Base-by-base conservation (phyloP, 2,113 vertebrate species). In the Formicarius rufipectus region DNA sequence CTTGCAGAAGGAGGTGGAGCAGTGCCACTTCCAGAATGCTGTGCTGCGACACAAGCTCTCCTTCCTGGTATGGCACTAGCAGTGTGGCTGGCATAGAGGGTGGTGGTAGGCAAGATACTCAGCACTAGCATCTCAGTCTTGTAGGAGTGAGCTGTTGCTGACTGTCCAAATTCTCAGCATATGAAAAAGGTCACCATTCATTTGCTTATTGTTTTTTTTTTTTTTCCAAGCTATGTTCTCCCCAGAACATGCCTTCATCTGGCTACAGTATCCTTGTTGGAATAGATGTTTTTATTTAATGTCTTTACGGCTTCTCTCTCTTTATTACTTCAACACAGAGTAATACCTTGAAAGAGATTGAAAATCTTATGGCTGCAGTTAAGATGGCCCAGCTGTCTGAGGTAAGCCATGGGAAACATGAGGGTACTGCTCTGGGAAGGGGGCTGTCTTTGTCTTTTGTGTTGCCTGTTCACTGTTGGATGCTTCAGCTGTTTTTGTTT, bases 1-100 rank as follows among this genome's bases (percentile, higher is more conserved):
- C n/a, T 95, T 99, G 39, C 97, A 98, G 94, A 99, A 98, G 93
- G 97, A 98, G 92, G 94, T 98, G 25, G 90, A 98, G 55, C 78
- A 90, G 35, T 95, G 98, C 45, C 97, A 97, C 93, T 99, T 99
- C 79, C 96, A 98, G 89, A 97, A 98, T 7, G 98, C 98, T 28
- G 33, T 86, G 49, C 97, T 97, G 52, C 98, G 98, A 13, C 97
- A 98, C 95, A 98, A 97, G 74, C 97, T 98, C 19, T 98, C 87
- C 72, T 97, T 98, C 83, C 87, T 98, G 98, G 98, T 99, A 94
- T 9, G 97, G 50, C 21, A 42, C 39, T 69, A 33, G 25, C 13
- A 9, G 19, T 35, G 71, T 44, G 64, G 49, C 49, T 88, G 76
- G 17, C 22, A 2, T 37, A 25, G 74, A 62, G 44, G 72, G 24